phyloP scores from a whole-genome alignment of 2,797 vertebrate species.

The Erethizon dorsatum region DNA sequence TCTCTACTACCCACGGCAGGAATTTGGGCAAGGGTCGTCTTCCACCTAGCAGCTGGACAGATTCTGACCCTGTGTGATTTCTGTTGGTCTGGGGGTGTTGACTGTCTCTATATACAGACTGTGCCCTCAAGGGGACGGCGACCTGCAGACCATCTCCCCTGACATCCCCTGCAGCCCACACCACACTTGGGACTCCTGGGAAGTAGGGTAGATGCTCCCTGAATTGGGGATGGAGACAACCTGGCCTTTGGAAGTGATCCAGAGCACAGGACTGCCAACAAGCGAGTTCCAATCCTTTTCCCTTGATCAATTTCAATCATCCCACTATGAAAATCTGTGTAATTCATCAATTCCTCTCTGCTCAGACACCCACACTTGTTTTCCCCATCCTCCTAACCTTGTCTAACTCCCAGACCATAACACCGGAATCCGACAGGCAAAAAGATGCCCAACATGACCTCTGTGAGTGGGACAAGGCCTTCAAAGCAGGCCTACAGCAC shows the following conservation, averaged over 20 bases:
- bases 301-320: neutral
- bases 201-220: fast-evolving
- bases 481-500: neutral
- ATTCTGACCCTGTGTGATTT: fast-evolving
- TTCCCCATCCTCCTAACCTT: neutral
- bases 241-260: neutral
- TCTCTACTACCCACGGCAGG: neutral
- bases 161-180: neutral
- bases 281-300: fast-evolving
- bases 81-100: no score
- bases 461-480: neutral
- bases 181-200: fast-evolving
- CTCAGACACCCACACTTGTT: neutral
- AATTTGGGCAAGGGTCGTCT: neutral
- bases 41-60: neutral
- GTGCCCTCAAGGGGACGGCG: neutral
- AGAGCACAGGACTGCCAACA: no score
- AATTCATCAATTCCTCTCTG: neutral
- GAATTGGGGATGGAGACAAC: neutral
- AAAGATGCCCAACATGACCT: neutral
- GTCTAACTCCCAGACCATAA: neutral
- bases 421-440: fast-evolving
- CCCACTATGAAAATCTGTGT: neutral
- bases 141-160: neutral
- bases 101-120: neutral